phyloP scores from a whole-genome alignment of 30 jellyfish, hydroid and myxozoan species.

The Turritopsis rubra region DNA sequence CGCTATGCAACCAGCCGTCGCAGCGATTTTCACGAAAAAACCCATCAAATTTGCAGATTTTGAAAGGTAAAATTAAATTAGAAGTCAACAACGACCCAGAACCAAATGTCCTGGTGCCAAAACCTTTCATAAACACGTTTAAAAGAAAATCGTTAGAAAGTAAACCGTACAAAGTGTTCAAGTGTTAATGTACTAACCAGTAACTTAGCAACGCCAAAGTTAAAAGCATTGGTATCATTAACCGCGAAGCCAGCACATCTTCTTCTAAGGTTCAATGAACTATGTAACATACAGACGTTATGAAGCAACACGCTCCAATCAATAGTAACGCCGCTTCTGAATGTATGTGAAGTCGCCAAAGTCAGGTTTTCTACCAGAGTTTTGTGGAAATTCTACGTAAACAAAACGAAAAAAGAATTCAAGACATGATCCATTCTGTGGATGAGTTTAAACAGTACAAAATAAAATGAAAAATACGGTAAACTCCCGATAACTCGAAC shows the following conservation, averaged over 20 bases:
- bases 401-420: neutral
- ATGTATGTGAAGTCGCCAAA: constrained; percentile 35
- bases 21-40: no score
- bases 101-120: no score
- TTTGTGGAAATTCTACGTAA: constrained; percentile 35
- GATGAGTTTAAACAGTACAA: neutral
- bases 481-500: no score
- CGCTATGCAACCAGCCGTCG: no score
- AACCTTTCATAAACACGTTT: no score
- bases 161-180: no score
- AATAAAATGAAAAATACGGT: no score
- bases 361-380: constrained; percentile 30
- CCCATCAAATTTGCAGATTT: no score
- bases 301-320: constrained; percentile 64
- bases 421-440: no score
- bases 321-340: constrained; percentile 28
- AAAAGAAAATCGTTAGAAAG: no score
- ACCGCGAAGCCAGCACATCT: constrained; percentile 47
- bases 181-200: constrained; percentile 38
- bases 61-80: no score
- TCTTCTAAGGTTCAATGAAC: constrained; percentile 41
- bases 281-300: constrained; percentile 63
- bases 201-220: constrained; percentile 38
- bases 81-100: no score
- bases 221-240: constrained; percentile 41